Conservation (phyloP, 2,888 invertebrate genomes). For the Himalopsyche kuldschensis region DNA sequence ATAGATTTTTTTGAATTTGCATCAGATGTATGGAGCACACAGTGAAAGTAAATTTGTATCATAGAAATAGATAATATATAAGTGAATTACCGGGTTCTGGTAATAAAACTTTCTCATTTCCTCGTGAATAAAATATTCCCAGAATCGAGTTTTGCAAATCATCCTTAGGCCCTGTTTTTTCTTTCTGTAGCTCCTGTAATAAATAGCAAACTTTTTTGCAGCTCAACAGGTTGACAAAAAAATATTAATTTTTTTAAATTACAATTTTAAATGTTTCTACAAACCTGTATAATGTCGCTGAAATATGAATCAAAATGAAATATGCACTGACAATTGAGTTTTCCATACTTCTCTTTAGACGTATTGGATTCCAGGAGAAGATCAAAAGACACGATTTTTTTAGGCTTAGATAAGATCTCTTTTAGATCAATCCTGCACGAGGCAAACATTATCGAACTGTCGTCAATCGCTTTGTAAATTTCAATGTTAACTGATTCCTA, state of each 20-base stretch:
- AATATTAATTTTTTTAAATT: too few species aligned
- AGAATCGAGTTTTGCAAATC: neutral
- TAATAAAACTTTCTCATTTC: neutral
- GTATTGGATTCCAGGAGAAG: neutral
- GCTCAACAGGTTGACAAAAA: too few species aligned
- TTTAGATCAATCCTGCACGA: neutral
- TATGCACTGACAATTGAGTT: conserved; percentile 8
- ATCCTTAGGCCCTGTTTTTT: neutral
- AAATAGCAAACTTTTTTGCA: too few species aligned
- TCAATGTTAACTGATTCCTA: conserved; percentile 11
- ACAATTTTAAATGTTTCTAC: neutral
- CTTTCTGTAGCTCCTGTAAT: neutral
- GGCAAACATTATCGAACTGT: conserved; percentile 17
- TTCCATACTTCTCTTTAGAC: neutral
- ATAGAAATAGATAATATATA: too few species aligned
- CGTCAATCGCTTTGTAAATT: conserved; percentile 8
- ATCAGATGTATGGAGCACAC: too few species aligned
- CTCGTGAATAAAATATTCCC: neutral
- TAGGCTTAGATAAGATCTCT: neutral
- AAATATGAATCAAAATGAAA: neutral
- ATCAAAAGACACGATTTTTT: neutral
- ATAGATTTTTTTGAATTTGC: too few species aligned
- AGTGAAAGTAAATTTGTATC: too few species aligned
- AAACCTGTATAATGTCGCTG: neutral
- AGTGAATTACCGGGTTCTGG: neutral